Conservation (phyloP, 2,797 vertebrate genomes). For the Ctenopoma kingsleyae region DNA sequence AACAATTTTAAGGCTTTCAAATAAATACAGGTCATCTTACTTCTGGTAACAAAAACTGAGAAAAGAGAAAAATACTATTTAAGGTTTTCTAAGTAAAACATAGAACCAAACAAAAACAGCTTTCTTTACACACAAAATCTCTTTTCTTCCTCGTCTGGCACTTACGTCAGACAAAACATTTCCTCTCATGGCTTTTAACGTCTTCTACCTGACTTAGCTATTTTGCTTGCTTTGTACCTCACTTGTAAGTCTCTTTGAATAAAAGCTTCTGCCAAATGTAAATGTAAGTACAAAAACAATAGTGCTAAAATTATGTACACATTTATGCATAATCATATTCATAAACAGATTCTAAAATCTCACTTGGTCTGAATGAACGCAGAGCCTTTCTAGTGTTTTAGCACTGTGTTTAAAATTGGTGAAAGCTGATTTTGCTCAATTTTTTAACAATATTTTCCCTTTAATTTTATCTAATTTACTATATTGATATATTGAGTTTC, state of each 20-base stretch:
- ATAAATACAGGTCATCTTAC: conserved; percentile 19
- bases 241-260: neutral
- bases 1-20: neutral
- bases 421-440: neutral
- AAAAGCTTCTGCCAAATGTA: too few relatives aligned
- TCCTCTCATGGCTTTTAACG: too few relatives aligned
- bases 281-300: neutral
- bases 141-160: too few relatives aligned
- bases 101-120: neutral
- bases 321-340: neutral
- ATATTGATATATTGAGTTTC: conserved; percentile 19
- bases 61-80: neutral
- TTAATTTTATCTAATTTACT: conserved; percentile 34
- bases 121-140: neutral
- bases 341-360: neutral
- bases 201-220: too few relatives aligned
- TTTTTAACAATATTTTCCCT: neutral
- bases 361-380: neutral
- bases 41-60: conserved; percentile 7
- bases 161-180: too few relatives aligned
- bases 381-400: neutral
- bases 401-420: neutral
- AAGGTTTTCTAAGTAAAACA: neutral
- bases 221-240: too few relatives aligned
- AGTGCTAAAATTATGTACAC: neutral